Evolutionary conservation across 2,888 invertebrate genomes (phyloP).

Genomic region (Drosophila neotestacea): DNA sequence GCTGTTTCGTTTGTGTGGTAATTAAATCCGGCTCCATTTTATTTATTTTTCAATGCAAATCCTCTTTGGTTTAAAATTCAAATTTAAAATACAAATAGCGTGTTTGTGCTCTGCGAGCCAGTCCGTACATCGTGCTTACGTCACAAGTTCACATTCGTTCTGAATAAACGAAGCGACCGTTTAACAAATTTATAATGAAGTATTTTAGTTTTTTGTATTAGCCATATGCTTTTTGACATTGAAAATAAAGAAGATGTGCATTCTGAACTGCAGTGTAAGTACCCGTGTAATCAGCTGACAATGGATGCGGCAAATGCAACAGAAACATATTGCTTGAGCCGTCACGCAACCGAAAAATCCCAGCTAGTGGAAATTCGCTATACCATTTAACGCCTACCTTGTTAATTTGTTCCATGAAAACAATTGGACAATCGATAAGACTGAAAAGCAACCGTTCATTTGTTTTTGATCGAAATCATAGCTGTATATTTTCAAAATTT

Average conservation of each 20-base stretch:
- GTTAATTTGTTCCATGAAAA: background rate
- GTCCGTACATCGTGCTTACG: background rate
- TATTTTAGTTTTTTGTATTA: too few species aligned
- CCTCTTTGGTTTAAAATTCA: background rate
- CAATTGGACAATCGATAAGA: conserved; percentile 8
- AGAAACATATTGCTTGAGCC: too few species aligned
- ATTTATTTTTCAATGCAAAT: background rate
- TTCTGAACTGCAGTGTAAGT: too few species aligned
- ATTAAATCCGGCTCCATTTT: conserved; percentile 61
- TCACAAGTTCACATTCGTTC: conserved; percentile 5
- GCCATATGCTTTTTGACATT: too few species aligned
- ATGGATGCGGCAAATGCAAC: too few species aligned
- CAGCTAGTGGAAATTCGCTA: too few species aligned
- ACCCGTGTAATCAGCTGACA: too few species aligned
- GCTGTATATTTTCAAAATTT: background rate
- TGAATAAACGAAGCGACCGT: too few species aligned
- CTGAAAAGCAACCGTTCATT: background rate
- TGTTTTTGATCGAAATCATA: background rate
- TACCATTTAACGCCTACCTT: background rate
- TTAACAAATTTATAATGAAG: too few species aligned
- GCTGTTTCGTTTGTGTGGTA: conserved; percentile 69
- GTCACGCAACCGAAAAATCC: too few species aligned
- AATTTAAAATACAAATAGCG: background rate
- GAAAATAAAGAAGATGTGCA: too few species aligned
- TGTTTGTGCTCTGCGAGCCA: background rate